These are phyloP conservation scores for Cladorhizidae sp. DNA, from an alignment of 37 sponge, comb jelly and placozoan species.

Conservation along the genomic window DNA sequence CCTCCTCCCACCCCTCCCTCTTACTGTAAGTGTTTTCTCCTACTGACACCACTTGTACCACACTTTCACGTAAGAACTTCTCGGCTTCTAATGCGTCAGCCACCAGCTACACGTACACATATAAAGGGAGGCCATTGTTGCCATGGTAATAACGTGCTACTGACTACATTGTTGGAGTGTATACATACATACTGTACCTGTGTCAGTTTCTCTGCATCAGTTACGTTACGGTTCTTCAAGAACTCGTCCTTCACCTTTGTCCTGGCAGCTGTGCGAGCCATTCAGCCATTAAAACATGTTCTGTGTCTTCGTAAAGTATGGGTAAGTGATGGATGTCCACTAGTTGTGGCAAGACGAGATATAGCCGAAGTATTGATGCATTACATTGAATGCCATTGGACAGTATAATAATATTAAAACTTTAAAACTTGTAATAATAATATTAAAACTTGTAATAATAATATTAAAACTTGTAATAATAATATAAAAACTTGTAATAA, in stretches of 20 bases:
- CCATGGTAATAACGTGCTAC: neutral
- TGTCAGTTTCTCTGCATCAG: constrained; percentile 25
- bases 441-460: too few relatives aligned
- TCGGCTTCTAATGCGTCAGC: constrained; percentile 23
- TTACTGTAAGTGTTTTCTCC: constrained; percentile 34
- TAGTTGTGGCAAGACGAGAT: too few relatives aligned
- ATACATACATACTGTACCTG: constrained; percentile 7
- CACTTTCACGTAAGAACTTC: constrained; percentile 13
- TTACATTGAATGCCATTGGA: too few relatives aligned
- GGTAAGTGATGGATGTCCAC: too few relatives aligned
- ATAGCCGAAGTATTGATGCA: too few relatives aligned
- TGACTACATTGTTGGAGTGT: neutral
- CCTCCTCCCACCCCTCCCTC: too few relatives aligned
- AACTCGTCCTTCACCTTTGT: constrained; percentile 33
- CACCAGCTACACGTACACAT: constrained; percentile 23
- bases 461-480: too few relatives aligned
- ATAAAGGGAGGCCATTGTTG: neutral
- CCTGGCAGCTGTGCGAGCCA: constrained; percentile 17
- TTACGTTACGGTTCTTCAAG: constrained; percentile 33
- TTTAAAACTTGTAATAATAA: too few relatives aligned
- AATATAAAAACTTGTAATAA: too few relatives aligned
- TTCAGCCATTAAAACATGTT: too few relatives aligned
- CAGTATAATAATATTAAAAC: too few relatives aligned
- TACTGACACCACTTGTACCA: constrained; percentile 36
- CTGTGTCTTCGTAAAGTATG: too few relatives aligned